Base-by-base conservation (phyloP, 2,888 invertebrate species). In the Epicampocera succincta region DNA sequence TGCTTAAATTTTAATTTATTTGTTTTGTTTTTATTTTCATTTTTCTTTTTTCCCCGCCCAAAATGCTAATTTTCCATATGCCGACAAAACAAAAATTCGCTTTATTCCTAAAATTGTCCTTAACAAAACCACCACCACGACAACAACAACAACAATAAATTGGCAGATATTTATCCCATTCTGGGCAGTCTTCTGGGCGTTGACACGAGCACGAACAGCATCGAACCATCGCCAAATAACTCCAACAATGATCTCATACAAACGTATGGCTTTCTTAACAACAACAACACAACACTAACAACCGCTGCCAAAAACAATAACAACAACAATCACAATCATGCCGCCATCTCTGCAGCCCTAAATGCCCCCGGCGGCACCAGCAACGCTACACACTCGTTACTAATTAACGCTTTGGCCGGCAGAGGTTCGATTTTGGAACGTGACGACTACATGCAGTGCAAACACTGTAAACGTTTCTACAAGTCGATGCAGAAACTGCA, bases 101-200 rank as follows among this genome's bases (percentile, higher is more conserved):
- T 17, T 54, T 42, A 61, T 40, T 9, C 29, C 38, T 13, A 66
- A 63, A 71, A 13, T 40, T 38, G 15, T 11, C 13, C 3, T 54
- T 9, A 33, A 33, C 8, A 33, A 33, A 33, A 33, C 3, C 3
- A 33, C 3, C 33, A 33, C 3, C 29, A 29, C 3, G 73, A 65
- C n/a, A 48, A 60, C 38, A 58, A 54, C 44, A 73, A 44, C 44
- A 38, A 63, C n/a, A 61, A 38, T 15, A 60, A 54, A 72, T 56
- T 73, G 65, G 65, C 85, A 90, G 90, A 90, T 85, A 90, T 90
- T 80, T 90, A 90, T 85, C 90, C 90, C 81, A 90, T 90, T 76
- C 85, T 90, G 86, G 90, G 91, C 80, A 90, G 90, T 84, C 85
- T 90, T 17, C 84, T 90, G 86, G 90, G 90, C 79, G 90, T 90